phyloP scores from a whole-genome alignment of 2,113 vertebrate species.

The Crotalus horridus region DNA sequence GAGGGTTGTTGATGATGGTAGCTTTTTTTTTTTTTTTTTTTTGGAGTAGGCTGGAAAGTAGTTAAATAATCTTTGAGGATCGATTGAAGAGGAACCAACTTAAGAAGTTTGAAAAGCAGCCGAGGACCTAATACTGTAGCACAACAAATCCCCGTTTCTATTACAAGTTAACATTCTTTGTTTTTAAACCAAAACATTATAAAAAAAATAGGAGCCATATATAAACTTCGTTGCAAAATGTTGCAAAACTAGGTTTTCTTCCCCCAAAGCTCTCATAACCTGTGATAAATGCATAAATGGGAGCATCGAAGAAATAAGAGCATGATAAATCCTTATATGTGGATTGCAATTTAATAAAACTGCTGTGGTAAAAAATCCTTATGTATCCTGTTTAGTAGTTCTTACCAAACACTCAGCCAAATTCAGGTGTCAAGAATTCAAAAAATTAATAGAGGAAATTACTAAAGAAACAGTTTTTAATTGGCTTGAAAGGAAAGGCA shows the following conservation, averaged over 20 bases:
- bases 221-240: not conserved
- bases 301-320: not conserved
- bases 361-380: not conserved
- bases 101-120: not conserved
- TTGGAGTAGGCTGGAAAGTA: not conserved
- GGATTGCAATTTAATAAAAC: not conserved
- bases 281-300: not conserved
- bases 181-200: not conserved
- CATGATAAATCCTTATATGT: not conserved
- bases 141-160: not conserved
- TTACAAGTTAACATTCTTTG: not conserved
- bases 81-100: not conserved
- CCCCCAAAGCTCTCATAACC: not conserved
- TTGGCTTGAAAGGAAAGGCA: not conserved
- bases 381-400: not conserved
- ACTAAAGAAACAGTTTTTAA: not conserved
- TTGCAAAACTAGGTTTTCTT: not conserved
- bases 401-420: not conserved
- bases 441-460: not conserved
- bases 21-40: not conserved
- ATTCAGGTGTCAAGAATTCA: no score
- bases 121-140: not conserved
- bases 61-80: not conserved
- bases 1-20: not conserved
- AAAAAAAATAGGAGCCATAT: not conserved